Evolutionary conservation across 2,797 vertebrate species (phyloP), one percentile per base, ranked within the genome.

Genomic region (Syncerus caffer): DNA sequence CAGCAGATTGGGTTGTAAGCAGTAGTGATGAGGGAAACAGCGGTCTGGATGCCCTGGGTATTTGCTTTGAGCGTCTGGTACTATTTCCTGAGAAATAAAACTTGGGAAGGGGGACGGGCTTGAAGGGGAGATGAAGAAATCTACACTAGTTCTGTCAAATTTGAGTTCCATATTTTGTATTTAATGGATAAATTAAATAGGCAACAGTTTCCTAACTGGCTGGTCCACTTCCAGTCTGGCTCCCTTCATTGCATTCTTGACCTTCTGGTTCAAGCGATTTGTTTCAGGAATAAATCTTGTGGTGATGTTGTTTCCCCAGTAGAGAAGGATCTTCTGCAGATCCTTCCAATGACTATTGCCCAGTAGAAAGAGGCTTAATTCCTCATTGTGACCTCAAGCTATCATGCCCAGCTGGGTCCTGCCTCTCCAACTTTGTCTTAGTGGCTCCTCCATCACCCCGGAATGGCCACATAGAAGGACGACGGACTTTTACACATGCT

Each of bases 201-300:
- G n/a, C 16, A 27, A 3, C n/a, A 27, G 17, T 31, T 60, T 58
- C 76, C 42, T 58, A 31, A 42, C 55, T 13, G 3, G 76, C 57
- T 50, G 15, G 13, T 8, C 0, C 0, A 8, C 53, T 23, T 50
- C 51, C 19, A 45, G 27, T n/a, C 58, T 74, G 31, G n/a, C 50
- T 38, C 12, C 31, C 50, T 76, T 64, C 8, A 13, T 34, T 76
- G 38, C 42, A 12, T 51, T 17, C 50, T 84, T 84, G n/a, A 62
- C 42, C 21, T 16, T 3, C 0, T 34, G 31, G 27, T 13, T 78
- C 47, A n/a, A 6, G 19, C 0, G 3, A 25, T 62, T 27, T 50
- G 9, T 94, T 38, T n/a, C 14, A 34, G 83, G 51, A 83, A 64
- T 42, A 57, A 85, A 64, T 50, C 38, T n/a, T n/a, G n/a, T n/a